Evolutionary conservation across 2,888 invertebrate species (phyloP), one percentile per base, ranked within the genome.

Genomic region (Philonicus albiceps): DNA sequence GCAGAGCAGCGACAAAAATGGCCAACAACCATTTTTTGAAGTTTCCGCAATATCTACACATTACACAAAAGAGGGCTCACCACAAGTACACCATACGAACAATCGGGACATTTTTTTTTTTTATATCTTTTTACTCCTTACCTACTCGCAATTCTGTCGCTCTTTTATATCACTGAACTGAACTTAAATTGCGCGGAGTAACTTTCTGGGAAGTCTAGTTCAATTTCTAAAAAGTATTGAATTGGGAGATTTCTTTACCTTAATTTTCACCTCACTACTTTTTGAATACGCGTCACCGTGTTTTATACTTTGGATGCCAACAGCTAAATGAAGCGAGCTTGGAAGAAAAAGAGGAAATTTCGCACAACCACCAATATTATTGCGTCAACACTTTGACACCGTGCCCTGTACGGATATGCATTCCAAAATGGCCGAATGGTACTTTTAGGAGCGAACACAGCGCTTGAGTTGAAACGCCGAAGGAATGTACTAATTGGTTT

Each of bases 241-340:
- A 27, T 64, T 64, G 64, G 81, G 30, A 84, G 85, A 43, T 88
- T 88, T 88, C 86, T 88, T 88, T 86, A 86, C 85, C 87, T 88
- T 87, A 88, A 89, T 88, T 88, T 88, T 87, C 87, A 87, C 85
- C 87, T 88, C 87, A 88, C 88, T 86, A 87, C 43, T 78, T 49
- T 49, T 43, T 37, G 40, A 78, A 43, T 43, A 73, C 84, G 84
- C 84, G 84, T 84, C 84, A 73, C 73, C 73, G 72, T 84, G 40
- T 73, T 37, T 88, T 89, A 88, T 88, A 87, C 88, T 87, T 88
- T 88, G 89, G 88, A 89, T 89, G 89, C 89, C 89, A 89, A 89
- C 89, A 89, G 89, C 89, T 88, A 89, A 89, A 89, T 89, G 89
- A 89, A 88, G 89, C 87, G 86, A 88, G 88, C 88, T 88, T 80